Evolutionary conservation across 2,888 invertebrate genomes (phyloP).

Genomic region (Plemyria rubiginata): DNA sequence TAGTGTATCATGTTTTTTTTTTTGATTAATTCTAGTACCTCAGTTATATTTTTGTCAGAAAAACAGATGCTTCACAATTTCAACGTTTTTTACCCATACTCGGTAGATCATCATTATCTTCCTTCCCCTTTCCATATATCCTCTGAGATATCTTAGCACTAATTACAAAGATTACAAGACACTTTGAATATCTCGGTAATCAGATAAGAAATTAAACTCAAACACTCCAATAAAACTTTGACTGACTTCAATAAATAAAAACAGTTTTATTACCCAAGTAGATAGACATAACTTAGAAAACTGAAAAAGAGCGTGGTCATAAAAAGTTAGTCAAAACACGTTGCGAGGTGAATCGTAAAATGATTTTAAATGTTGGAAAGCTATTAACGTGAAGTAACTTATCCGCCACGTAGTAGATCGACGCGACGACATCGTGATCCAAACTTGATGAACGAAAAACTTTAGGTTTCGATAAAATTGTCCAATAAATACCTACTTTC

Average conservation of each 20-base stretch:
- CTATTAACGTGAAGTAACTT: conserved; percentile 29
- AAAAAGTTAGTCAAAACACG: conserved; percentile 33
- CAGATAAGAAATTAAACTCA: no score
- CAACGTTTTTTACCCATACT: no score
- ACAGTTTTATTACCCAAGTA: conserved; percentile 1
- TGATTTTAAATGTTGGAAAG: conserved; percentile 25
- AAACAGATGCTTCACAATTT: no score
- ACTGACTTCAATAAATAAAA: not conserved
- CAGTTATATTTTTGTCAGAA: no score
- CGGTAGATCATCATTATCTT: no score
- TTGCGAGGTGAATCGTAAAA: conserved; percentile 34
- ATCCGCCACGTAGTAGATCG: conserved; percentile 24
- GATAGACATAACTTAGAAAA: conserved; percentile 10
- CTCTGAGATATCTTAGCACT: no score
- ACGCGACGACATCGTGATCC: conserved; percentile 22
- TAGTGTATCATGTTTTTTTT: no score
- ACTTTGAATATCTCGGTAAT: no score
- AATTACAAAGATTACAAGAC: no score
- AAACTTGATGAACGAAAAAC: conserved; percentile 30
- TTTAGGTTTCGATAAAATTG: conserved; percentile 32
- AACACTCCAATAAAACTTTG: not conserved
- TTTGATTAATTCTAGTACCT: no score
- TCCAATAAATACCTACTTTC: conserved; percentile 16
- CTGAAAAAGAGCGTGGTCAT: conserved; percentile 28
- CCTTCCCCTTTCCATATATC: no score